phyloP scores from a whole-genome alignment of 2,113 vertebrate species.

The Zapornia atra region DNA sequence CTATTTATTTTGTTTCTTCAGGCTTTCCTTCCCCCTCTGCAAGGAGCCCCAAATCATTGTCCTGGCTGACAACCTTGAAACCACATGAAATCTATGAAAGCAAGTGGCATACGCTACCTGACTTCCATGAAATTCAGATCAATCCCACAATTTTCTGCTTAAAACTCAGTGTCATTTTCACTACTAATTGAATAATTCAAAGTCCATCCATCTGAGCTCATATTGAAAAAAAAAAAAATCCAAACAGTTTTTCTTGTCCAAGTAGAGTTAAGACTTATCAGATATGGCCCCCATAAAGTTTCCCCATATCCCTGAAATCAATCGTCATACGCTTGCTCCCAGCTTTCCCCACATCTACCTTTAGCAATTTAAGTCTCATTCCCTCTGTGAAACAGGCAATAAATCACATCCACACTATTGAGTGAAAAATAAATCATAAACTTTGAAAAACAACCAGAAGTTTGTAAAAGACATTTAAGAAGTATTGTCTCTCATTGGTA shows the following conservation, averaged over 20 bases:
- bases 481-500: not conserved
- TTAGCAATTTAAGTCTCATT: slow-evolving; percentile 63
- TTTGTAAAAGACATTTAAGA: slow-evolving; percentile 22
- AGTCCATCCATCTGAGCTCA: not conserved
- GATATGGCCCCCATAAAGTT: not conserved
- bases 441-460: slow-evolving; percentile 39
- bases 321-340: not conserved
- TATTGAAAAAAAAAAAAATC: not conserved
- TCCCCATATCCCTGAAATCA: slow-evolving; percentile 31
- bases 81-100: not conserved
- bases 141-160: not conserved
- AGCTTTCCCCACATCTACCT: slow-evolving; percentile 35
- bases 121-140: not conserved
- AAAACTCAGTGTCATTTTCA: not conserved
- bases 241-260: not conserved
- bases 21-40: not conserved
- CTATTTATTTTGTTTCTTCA: not conserved
- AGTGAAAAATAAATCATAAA: slow-evolving; percentile 69
- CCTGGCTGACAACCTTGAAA: not conserved
- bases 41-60: not conserved
- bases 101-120: not conserved
- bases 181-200: slow-evolving; percentile 4
- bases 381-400: slow-evolving; percentile 45
- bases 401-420: slow-evolving; percentile 58
- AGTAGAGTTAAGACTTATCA: not conserved